Conservation (phyloP, 2,888 invertebrate species). For the Aromia moschata region DNA sequence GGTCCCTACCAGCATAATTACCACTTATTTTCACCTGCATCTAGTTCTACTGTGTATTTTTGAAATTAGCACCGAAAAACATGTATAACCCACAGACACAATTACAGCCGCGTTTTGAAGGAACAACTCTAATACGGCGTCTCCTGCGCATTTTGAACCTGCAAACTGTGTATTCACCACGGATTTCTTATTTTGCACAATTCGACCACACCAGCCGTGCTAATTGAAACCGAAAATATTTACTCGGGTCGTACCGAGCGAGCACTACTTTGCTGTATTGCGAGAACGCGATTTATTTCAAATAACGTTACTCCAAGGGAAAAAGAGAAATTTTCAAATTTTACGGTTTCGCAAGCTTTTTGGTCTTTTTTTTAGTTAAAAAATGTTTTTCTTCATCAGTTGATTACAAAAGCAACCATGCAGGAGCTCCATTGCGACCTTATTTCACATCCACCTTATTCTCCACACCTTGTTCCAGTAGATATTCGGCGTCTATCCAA, state of each 20-base stretch:
- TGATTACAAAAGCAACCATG: too few species aligned
- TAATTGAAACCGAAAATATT: constrained; percentile 13
- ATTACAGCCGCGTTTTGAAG: constrained; percentile 27
- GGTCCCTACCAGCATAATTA: constrained; percentile 52
- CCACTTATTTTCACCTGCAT: constrained; percentile 55
- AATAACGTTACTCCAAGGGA: too few species aligned
- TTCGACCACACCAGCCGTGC: neutral
- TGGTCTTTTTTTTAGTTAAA: too few species aligned
- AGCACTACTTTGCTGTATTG: too few species aligned
- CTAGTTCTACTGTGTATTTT: constrained; percentile 47
- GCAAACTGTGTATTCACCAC: neutral
- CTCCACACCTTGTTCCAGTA: too few species aligned
- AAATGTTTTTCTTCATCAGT: too few species aligned
- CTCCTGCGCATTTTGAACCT: neutral
- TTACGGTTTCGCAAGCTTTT: too few species aligned
- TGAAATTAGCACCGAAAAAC: constrained; percentile 44
- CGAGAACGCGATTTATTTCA: too few species aligned
- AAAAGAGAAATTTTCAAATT: too few species aligned
- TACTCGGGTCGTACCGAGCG: neutral
- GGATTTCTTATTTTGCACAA: constrained; percentile 1
- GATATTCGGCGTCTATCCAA: too few species aligned
- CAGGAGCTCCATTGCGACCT: too few species aligned
- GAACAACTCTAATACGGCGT: neutral
- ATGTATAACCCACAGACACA: constrained; percentile 31
- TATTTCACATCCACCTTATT: too few species aligned